phyloP scores from a whole-genome alignment of 1,140 invertebrate species.

The Episyrphus balteatus region DNA sequence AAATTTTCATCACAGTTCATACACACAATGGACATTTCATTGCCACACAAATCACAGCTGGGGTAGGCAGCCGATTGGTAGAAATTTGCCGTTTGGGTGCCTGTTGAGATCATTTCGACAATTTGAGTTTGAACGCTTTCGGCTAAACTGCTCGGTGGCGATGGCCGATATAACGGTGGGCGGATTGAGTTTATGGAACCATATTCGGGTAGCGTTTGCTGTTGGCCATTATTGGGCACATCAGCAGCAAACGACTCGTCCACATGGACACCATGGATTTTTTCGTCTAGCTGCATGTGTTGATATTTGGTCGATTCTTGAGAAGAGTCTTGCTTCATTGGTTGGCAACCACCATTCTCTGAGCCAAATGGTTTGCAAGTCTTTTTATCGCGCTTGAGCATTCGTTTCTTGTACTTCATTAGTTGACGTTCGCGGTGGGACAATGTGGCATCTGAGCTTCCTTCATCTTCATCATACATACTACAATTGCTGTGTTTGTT shows the following conservation, averaged over 20 bases:
- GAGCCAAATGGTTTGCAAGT: background rate
- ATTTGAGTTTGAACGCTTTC: slow-evolving; percentile 14
- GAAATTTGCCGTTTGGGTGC: slow-evolving; percentile 24
- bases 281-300: slow-evolving; percentile 11
- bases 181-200: slow-evolving; percentile 3
- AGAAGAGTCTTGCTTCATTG: slow-evolving; percentile 6
- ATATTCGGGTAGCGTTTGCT: slow-evolving; percentile 2
- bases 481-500: slow-evolving; percentile 13
- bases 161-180: slow-evolving; percentile 3
- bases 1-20: slow-evolving; percentile 19
- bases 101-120: slow-evolving; percentile 33
- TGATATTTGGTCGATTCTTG: background rate
- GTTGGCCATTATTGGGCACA: background rate
- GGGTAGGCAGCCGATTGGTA: slow-evolving; percentile 18
- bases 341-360: slow-evolving; percentile 1
- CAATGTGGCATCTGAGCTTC: slow-evolving; percentile 2
- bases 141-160: slow-evolving; percentile 3
- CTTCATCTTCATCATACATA: background rate
- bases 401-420: slow-evolving; percentile 33
- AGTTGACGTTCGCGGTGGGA: slow-evolving; percentile 31
- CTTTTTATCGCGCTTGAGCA: slow-evolving; percentile 32
- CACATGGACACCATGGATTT: slow-evolving; percentile 8
- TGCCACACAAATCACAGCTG: slow-evolving; percentile 20
- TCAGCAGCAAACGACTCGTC: background rate
- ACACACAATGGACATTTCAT: slow-evolving; percentile 30